Base-by-base conservation (phyloP, 2,113 vertebrate genomes). In the Meleagris gallopavo region DNA sequence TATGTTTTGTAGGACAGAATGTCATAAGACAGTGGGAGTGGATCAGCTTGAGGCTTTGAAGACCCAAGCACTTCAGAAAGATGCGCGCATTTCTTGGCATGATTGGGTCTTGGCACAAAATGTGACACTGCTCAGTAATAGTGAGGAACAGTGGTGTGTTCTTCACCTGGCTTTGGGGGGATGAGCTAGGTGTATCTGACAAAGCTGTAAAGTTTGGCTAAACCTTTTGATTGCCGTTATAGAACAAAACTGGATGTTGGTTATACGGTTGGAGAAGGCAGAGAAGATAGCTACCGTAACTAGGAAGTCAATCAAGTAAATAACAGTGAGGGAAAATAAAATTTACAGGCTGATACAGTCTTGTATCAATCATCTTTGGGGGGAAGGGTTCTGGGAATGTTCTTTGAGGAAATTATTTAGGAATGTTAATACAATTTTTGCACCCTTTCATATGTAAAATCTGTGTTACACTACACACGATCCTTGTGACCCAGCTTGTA, bases 401-500 rank as follows among this genome's bases (percentile, higher is more conserved):
- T 91, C 41, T 50, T 72, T 45, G 25, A 72, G 60, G 80, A 81
- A 60, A 88, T n/a, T 70, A 2, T 92, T 82, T 45, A 67, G 43
- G 60, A 86, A 55, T 32, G 17, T 91, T 80, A 36, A n/a, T 58
- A 64, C 43, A 3, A 0, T 8, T 82, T 86, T 93, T 96, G 45
- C 48, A 38, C 17, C 17, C 69, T 27, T 72, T 92, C 67, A 6
- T 77, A 66, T 84, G 74, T 79, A 90, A 66, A 38, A 38, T 73
- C 43, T 43, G 25, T 70, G 21, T 89, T n/a, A n/a, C n/a, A 54
- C 74, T 66, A n/a, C 14, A 18, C 45, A 34, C 72, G 92, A 88
- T 95, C 83, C 45, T 48, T 78, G 57, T 94, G 94, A 67, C 69
- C 55, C 50, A 29, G 6, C 76, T 96, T 58, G 94, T 89, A 93